Conservation (phyloP, 2,888 invertebrate genomes). For the Labia minor region DNA sequence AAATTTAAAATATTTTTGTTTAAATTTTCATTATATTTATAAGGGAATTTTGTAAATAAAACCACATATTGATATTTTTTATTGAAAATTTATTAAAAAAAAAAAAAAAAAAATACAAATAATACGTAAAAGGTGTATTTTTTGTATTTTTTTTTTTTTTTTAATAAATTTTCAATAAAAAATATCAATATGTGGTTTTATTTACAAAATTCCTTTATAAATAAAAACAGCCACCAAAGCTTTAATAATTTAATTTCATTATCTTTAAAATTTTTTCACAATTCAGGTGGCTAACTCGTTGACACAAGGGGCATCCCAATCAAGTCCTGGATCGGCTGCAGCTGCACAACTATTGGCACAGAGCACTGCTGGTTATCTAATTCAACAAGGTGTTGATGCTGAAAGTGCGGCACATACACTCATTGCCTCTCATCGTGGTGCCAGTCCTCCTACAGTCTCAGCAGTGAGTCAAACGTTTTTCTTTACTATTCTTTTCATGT, state of each 20-base stretch:
- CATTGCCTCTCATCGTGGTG: slow-evolving; percentile 47
- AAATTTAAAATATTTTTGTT: slow-evolving; percentile 19
- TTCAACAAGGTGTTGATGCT: slow-evolving; percentile 55
- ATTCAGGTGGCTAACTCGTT: slow-evolving; percentile 30
- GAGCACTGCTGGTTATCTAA: slow-evolving; percentile 48
- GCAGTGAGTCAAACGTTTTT: slow-evolving; percentile 58
- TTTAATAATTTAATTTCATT: background rate
- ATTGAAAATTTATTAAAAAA: no score
- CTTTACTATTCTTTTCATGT: slow-evolving; percentile 14
- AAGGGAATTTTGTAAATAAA: no score
- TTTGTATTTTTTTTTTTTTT: no score
- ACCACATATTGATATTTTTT: no score
- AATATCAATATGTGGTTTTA: no score
- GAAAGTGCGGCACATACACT: slow-evolving; percentile 44
- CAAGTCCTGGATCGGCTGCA: slow-evolving; percentile 35
- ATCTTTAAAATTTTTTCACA: background rate
- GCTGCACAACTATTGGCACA: slow-evolving; percentile 37
- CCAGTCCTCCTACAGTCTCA: slow-evolving; percentile 56
- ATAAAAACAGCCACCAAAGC: no score
- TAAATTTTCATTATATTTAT: background rate
- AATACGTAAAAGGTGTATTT: background rate
- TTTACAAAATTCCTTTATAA: no score
- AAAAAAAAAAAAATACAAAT: background rate
- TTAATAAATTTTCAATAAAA: no score
- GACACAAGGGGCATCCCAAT: slow-evolving; percentile 30